Evolutionary conservation across 2,113 vertebrate genomes (phyloP), one percentile per base, ranked within the genome.

Genomic region (Lepidothrix coronata): DNA sequence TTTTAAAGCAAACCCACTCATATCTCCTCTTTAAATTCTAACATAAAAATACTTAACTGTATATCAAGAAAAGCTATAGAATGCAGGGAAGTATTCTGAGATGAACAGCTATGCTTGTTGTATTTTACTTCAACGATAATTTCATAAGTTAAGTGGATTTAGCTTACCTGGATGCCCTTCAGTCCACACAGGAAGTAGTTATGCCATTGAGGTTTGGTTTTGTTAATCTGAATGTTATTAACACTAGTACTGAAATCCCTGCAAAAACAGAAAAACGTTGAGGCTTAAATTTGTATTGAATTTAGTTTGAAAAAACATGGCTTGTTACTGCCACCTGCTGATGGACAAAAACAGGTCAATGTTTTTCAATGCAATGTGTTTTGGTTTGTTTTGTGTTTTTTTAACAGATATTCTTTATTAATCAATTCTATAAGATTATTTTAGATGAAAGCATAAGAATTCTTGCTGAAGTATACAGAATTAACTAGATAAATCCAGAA

Each of bases 171-270:
- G 95, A 99, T 98, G 92, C 99, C 99, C 98, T 99, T 99, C 68
- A 99, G 98, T 88, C 99, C 99, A 97, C 99, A 99, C n/a, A 99
- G 98, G 97, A 99, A 99, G 96, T 99, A 99, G 97, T 99, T 99
- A 97, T 99, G 96, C 99, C 99, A 99, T 12, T 98, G 97, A 96
- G 99, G 99, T 96, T 99, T 98, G 11, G 98, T 97, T 97, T 97
- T 98, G 97, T 99, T 98, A 89, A 99, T 99, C 66, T 97, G 73
- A 89, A 99, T 98, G 84, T 98, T 97, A 86, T 98, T 97, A 58
- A 97, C 95, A 33, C 95, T 97, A 73, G 98, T 97, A 67, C 82
- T 98, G 96, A 98, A 99, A 97, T 99, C 99, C 95, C 99, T 99
- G 97, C 46, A 97, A 97, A 98, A 97, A 94, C 68, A 97, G 80